Percentiles rank a stretch among this genome's conserved stretches.
These are phyloP conservation scores for Chaetodon trifascialis DNA, from an alignment of 2,113 vertebrate genomes.

Conservation along the genomic window DNA sequence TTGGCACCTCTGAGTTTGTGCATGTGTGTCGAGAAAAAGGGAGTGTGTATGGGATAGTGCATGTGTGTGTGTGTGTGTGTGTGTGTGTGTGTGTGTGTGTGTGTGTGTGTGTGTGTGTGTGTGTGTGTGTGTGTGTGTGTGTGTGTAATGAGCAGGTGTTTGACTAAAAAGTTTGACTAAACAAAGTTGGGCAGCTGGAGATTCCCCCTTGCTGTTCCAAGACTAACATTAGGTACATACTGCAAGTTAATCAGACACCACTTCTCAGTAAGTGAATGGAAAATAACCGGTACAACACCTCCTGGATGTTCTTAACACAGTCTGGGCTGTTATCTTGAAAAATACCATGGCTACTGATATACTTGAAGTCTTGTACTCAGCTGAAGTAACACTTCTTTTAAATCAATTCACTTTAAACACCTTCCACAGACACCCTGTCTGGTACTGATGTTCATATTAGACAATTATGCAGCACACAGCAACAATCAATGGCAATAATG, in stretches of 20 bases:
- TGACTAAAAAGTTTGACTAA: conserved; percentile 51
- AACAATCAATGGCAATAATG: not conserved
- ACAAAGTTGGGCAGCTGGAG: conserved; percentile 59
- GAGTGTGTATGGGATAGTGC: conserved; percentile 4
- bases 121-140: not conserved
- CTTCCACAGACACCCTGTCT: not conserved
- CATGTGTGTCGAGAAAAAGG: conserved; percentile 3
- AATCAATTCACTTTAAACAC: not conserved
- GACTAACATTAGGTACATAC: conserved; percentile 51
- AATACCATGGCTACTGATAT: not conserved
- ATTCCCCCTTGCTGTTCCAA: conserved; percentile 63
- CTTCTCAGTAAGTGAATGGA: conserved; percentile 44
- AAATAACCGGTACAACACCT: conserved; percentile 55
- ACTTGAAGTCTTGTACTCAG: not conserved
- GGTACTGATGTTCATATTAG: not conserved
- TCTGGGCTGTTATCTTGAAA: not conserved
- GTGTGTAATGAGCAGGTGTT: conserved; percentile 52
- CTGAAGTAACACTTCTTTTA: not conserved
- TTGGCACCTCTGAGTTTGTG: conserved; percentile 35
- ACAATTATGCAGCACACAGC: no score
- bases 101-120: conserved; percentile 7
- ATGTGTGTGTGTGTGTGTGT: not conserved
- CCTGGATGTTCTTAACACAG: not conserved
- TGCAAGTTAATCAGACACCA: conserved; percentile 39
- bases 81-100: not conserved